phyloP scores from a whole-genome alignment of 1,140 invertebrate species.

The Neodiprion pinetum region DNA sequence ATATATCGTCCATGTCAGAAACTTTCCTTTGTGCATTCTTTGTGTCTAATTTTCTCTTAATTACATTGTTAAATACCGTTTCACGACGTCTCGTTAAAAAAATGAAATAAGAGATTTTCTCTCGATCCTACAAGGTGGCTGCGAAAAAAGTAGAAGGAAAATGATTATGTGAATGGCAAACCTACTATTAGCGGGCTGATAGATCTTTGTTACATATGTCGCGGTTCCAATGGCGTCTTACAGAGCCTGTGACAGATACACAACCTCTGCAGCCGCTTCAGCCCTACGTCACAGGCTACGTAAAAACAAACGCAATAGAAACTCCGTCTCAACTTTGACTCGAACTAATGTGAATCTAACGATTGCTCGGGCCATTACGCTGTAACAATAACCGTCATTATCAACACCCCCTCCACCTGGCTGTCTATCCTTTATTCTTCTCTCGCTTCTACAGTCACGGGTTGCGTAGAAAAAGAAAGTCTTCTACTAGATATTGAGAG shows the following conservation, averaged over 20 bases:
- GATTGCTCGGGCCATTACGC: conserved; percentile 26
- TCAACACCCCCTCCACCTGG: neutral
- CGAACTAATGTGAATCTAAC: conserved; percentile 29
- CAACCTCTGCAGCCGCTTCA: neutral
- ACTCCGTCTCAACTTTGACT: conserved; percentile 17
- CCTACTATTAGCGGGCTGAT: neutral
- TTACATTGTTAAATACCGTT: no score
- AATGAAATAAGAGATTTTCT: no score
- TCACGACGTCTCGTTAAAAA: no score
- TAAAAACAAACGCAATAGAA: conserved; percentile 3
- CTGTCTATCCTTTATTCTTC: neutral
- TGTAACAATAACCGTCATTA: conserved; percentile 18
- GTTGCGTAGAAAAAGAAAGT: neutral
- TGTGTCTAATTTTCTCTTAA: no score
- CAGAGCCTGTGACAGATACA: neutral
- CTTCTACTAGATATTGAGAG: neutral
- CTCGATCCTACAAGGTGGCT: no score
- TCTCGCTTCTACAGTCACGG: neutral
- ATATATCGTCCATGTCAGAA: no score
- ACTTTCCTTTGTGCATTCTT: no score
- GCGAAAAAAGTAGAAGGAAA: no score
- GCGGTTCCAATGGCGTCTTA: neutral
- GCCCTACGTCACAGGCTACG: neutral
- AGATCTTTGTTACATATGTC: neutral
- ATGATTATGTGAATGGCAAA: neutral